Evolutionary conservation across 2,888 invertebrate genomes (phyloP).

Genomic region (Tipula unca): DNA sequence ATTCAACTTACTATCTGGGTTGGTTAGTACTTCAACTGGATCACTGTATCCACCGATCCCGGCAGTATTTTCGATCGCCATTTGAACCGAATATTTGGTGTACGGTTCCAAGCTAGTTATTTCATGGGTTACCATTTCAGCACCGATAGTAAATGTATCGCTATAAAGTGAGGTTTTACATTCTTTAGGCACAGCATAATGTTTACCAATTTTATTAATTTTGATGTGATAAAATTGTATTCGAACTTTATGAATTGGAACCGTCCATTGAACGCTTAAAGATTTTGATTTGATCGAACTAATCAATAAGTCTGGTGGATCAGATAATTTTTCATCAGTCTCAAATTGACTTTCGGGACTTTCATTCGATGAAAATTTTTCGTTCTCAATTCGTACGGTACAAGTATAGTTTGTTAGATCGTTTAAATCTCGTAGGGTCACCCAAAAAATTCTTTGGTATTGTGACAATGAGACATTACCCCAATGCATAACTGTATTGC

Average conservation of each 20-base stretch:
- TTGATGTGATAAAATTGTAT: background rate
- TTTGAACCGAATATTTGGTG: background rate
- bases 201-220: background rate
- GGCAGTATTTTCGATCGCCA: background rate
- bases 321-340: background rate
- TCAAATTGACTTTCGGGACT: background rate
- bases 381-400: background rate
- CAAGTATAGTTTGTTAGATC: background rate
- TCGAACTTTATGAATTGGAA: background rate
- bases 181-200: background rate
- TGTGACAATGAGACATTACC: background rate
- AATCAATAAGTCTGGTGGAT: background rate
- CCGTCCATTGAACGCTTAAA: background rate
- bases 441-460: background rate
- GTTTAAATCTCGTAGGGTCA: background rate
- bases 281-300: background rate
- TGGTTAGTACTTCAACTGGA: background rate
- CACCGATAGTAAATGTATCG: background rate
- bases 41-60: background rate
- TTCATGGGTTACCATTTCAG: background rate
- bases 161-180: background rate
- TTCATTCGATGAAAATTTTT: background rate
- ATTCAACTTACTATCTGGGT: background rate
- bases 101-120: background rate
- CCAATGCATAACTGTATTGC: background rate